A percentile compares a stretch with the other conserved stretches of the same genome.
These are phyloP conservation scores for Epizoanthus ramosus DNA, from an alignment of 92 coral and sea anemone species.

Conservation along the genomic window DNA sequence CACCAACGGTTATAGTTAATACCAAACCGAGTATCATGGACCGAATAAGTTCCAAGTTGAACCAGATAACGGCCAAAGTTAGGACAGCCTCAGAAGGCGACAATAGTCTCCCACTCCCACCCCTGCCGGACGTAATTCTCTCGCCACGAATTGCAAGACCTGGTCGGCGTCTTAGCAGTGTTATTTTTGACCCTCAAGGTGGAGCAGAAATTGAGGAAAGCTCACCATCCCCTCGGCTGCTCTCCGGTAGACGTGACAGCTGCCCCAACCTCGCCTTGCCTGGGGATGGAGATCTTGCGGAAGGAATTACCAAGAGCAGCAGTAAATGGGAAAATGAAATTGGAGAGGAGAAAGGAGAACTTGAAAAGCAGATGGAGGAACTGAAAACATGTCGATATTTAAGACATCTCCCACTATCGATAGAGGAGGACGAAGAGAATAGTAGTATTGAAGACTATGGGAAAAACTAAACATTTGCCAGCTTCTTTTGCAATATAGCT, in stretches of 20 bases:
- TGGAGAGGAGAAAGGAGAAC: conserved; percentile 1
- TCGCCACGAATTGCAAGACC: conserved; percentile 1
- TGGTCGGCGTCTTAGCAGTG: neutral
- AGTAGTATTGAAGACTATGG: neutral
- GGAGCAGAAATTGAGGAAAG: neutral
- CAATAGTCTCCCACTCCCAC: neutral
- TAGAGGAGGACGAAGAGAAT: conserved; percentile 15
- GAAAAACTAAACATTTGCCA: neutral
- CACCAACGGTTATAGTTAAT: neutral
- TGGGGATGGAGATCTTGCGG: neutral
- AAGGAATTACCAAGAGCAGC: neutral
- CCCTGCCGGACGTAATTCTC: neutral
- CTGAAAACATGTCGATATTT: conserved; percentile 34
- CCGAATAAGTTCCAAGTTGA: conserved; percentile 1
- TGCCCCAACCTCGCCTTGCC: neutral
- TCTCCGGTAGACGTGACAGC: neutral
- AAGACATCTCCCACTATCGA: conserved; percentile 24
- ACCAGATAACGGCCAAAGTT: conserved; percentile 7
- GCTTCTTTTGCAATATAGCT: too few species aligned
- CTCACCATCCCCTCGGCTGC: neutral
- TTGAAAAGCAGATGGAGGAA: conserved; percentile 19
- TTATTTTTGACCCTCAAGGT: neutral
- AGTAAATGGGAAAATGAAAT: neutral
- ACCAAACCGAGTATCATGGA: conserved; percentile 21
- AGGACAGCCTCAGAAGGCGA: neutral